Percentiles rank a stretch among this genome's conserved stretches.
Conservation (phyloP, 2,113 vertebrate genomes). For the Indicator maculatus region DNA sequence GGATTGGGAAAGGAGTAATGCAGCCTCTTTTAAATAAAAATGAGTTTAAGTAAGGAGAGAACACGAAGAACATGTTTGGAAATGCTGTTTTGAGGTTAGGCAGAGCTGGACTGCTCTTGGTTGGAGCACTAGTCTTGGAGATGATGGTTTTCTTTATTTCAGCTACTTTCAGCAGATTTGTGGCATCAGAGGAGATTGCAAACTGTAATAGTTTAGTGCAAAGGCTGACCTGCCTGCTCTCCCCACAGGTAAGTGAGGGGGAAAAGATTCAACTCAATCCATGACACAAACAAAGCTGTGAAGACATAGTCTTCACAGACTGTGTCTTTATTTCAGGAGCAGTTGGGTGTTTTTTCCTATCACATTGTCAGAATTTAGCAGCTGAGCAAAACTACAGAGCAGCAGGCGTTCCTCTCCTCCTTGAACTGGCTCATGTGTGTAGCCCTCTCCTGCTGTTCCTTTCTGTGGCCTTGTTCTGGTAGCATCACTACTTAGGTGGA, state of each 20-base stretch:
- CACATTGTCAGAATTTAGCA: background rate
- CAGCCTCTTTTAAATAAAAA: background rate
- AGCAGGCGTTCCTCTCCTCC: background rate
- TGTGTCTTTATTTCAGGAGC: background rate
- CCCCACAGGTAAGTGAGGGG: too few relatives aligned
- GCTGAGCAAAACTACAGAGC: background rate
- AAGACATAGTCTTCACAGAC: background rate
- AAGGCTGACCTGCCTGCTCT: too few relatives aligned
- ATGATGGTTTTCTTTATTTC: background rate
- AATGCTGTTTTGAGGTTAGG: background rate
- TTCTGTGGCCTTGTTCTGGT: background rate
- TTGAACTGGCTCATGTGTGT: rapidly evolving
- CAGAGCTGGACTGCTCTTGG: background rate
- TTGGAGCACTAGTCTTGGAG: background rate
- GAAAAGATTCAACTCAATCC: too few relatives aligned
- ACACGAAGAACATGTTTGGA: background rate
- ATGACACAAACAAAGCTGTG: background rate
- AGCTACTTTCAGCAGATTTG: background rate
- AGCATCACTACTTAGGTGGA: background rate
- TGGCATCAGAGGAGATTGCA: background rate
- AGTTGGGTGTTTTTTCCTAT: background rate
- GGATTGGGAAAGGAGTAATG: background rate
- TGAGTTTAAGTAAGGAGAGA: background rate
- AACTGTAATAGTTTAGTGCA: background rate
- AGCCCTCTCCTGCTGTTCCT: background rate